These are phyloP conservation scores for Pogonocherus hispidulus DNA, from an alignment of 2,888 invertebrate genomes.

Conservation along the genomic window DNA sequence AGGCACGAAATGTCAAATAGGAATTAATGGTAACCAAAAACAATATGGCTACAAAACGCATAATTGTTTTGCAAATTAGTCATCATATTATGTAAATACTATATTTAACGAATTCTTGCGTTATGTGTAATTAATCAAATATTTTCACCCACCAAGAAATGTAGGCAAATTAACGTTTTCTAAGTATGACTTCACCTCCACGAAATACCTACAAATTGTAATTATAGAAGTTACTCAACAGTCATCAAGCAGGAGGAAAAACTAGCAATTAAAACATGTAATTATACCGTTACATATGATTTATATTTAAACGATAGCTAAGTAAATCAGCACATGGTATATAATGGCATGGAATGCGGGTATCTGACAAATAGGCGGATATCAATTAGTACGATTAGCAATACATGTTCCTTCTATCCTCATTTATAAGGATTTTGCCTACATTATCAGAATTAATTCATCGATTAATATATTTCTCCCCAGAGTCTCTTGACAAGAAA, in stretches of 20 bases:
- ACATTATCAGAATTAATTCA: too few relatives aligned
- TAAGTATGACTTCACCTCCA: conserved; percentile 5
- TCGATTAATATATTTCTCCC: too few relatives aligned
- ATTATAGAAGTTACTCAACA: neutral
- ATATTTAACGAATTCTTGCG: neutral
- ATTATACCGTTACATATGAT: neutral
- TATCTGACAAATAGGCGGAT: neutral
- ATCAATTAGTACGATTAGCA: conserved; percentile 17
- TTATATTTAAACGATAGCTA: neutral
- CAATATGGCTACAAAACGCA: neutral
- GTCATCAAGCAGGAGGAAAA: neutral
- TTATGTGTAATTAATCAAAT: conserved; percentile 9
- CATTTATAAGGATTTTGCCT: too few relatives aligned
- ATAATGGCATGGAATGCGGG: neutral
- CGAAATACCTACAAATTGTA: neutral
- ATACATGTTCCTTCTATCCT: too few relatives aligned
- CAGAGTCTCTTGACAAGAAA: too few relatives aligned
- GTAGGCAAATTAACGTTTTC: neutral
- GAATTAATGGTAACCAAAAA: neutral
- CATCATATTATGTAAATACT: neutral
- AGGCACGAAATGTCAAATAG: too few relatives aligned
- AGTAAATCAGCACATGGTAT: conserved; percentile 6
- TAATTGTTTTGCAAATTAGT: neutral
- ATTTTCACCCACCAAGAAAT: neutral
- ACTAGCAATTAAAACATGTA: neutral